Evolutionary conservation across 2,888 invertebrate genomes (phyloP).

Genomic region (Sphaerophoria taeniata): DNA sequence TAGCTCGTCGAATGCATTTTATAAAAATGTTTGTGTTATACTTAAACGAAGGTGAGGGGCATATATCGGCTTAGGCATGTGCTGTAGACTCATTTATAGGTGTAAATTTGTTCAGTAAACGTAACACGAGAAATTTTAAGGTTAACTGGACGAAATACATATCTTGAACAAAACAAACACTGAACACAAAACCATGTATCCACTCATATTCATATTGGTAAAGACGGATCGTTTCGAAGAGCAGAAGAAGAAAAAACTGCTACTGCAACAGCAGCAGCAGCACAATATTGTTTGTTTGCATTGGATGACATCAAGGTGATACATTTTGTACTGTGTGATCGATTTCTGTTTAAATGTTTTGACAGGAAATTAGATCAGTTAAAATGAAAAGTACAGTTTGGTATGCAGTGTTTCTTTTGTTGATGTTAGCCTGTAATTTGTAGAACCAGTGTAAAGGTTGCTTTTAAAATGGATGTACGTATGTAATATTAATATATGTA

Average conservation of each 20-base stretch:
- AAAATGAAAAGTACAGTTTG: slow-evolving; percentile 37
- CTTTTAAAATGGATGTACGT: not conserved
- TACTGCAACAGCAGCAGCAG: slow-evolving; percentile 47
- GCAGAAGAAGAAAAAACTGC: slow-evolving; percentile 25
- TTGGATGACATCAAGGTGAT: slow-evolving; percentile 67
- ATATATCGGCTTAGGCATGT: not conserved
- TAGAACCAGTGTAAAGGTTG: not conserved
- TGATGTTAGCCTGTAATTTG: slow-evolving; percentile 36
- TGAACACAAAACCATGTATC: slow-evolving; percentile 53
- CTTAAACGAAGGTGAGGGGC: no score
- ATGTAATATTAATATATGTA: no score
- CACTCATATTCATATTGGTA: not conserved
- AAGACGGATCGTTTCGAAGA: not conserved
- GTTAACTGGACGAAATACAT: slow-evolving; percentile 68
- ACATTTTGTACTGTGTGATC: slow-evolving; percentile 30
- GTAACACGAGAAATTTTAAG: slow-evolving; percentile 67
- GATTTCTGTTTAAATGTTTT: slow-evolving; percentile 59
- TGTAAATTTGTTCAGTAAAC: slow-evolving; percentile 68
- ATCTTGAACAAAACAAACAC: slow-evolving; percentile 45
- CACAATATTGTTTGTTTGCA: slow-evolving; percentile 21
- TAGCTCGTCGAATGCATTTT: slow-evolving; percentile 31
- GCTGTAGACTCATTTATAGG: slow-evolving; percentile 44
- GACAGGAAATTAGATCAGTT: slow-evolving; percentile 68
- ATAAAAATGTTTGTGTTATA: not conserved
- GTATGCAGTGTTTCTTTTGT: slow-evolving; percentile 36